Percentiles rank a stretch among this genome's conserved stretches.
phyloP scores from a whole-genome alignment of 2,113 vertebrate genomes.

The Athene cunicularia region DNA sequence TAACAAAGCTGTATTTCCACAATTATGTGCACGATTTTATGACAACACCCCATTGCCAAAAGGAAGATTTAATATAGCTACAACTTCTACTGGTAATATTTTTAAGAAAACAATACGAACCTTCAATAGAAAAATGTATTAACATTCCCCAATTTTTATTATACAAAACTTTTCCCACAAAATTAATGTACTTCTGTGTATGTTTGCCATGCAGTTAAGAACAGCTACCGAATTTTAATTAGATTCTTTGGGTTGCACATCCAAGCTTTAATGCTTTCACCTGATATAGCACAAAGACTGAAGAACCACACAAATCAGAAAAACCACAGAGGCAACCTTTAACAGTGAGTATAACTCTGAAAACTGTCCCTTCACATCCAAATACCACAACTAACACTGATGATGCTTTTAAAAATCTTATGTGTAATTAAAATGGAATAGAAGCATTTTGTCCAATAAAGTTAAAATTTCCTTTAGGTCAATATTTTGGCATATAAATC shows the following conservation, averaged over 20 bases:
- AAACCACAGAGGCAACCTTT: rapidly evolving
- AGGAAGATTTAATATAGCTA: neutral
- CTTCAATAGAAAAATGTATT: neutral
- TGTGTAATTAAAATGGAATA: neutral
- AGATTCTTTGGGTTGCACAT: neutral
- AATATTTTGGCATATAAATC: neutral
- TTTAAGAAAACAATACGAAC: neutral
- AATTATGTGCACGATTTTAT: neutral
- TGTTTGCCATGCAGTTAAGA: neutral
- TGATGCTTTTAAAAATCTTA: neutral
- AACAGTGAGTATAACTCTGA: neutral
- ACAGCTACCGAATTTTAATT: neutral
- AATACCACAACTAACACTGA: neutral
- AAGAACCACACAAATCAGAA: neutral
- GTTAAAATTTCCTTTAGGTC: neutral
- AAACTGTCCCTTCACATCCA: neutral
- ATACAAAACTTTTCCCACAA: neutral
- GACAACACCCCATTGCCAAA: neutral
- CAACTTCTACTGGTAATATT: neutral
- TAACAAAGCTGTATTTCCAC: neutral
- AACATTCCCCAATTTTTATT: neutral
- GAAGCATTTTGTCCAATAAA: neutral
- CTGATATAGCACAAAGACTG: neutral
- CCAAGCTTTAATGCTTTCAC: neutral
- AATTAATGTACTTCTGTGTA: neutral